phyloP scores from a whole-genome alignment of 2,113 vertebrate species.

The Origma solitaria region DNA sequence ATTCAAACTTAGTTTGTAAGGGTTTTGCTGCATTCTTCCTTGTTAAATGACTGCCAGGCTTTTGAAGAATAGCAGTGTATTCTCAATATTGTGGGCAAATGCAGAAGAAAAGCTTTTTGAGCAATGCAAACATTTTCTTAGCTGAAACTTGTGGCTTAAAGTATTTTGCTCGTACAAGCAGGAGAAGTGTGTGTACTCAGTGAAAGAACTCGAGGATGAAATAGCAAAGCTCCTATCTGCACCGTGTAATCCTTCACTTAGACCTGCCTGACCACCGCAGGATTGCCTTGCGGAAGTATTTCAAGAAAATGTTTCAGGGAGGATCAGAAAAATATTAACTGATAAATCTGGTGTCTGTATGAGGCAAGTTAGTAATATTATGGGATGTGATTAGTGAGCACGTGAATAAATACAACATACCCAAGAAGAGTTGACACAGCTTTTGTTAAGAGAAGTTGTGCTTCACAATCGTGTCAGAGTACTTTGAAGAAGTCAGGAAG shows the following conservation, averaged over 20 bases:
- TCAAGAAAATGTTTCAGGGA: not conserved
- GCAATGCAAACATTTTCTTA: constrained; percentile 16
- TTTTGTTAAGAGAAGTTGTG: not conserved
- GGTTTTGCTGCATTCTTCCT: not conserved
- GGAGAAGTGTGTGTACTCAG: not conserved
- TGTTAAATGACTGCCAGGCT: constrained; percentile 30
- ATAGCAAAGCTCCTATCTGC: not conserved
- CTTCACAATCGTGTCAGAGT: not conserved
- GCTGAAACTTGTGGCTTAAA: constrained; percentile 16
- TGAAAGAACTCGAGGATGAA: not conserved
- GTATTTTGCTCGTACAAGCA: not conserved
- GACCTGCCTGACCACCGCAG: not conserved
- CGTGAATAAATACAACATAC: not conserved
- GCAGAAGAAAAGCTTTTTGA: not conserved
- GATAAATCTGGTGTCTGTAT: not conserved
- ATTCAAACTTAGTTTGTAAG: constrained; percentile 31
- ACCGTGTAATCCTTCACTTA: not conserved
- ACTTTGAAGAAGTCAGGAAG: not conserved
- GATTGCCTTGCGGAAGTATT: not conserved
- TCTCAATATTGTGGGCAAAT: not conserved
- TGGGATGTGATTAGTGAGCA: not conserved
- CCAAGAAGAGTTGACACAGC: not conserved
- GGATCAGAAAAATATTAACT: not conserved
- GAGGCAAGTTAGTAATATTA: not conserved
- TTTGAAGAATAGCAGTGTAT: constrained; percentile 10